phyloP scores from a whole-genome alignment of 2,113 vertebrate species.

The Bombycilla garrulus region DNA sequence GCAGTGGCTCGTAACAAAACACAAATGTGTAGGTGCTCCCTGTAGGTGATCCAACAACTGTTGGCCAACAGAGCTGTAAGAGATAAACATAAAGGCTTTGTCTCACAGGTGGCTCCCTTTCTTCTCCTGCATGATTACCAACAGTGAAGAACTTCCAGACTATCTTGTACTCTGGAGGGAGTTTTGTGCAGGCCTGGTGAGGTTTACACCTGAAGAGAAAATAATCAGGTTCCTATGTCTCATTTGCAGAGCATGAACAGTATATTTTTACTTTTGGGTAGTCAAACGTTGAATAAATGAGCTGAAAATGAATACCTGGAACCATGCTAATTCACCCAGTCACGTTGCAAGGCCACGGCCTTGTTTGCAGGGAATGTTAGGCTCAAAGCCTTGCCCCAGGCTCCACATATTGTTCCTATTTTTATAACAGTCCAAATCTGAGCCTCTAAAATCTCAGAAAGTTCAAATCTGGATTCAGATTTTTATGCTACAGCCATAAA shows the following conservation, averaged over 20 bases:
- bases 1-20: background rate
- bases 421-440: background rate
- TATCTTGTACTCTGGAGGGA: background rate
- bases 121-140: background rate
- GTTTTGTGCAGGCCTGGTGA: background rate
- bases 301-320: background rate
- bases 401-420: background rate
- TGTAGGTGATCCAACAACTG: background rate
- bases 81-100: background rate
- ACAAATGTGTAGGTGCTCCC: background rate
- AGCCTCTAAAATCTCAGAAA: slow-evolving; percentile 24
- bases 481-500: slow-evolving; percentile 10
- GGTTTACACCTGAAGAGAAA: background rate
- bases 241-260: background rate
- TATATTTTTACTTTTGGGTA: background rate
- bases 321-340: background rate
- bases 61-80: background rate
- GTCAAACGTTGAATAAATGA: background rate
- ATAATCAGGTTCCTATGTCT: background rate
- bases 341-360: background rate
- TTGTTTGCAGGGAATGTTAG: background rate
- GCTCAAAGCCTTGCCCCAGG: background rate
- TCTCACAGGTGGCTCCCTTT: background rate
- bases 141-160: background rate
- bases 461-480: slow-evolving; percentile 11